Evolutionary conservation across 1,140 invertebrate genomes (phyloP).

Genomic region (Semibalanus balanoides): DNA sequence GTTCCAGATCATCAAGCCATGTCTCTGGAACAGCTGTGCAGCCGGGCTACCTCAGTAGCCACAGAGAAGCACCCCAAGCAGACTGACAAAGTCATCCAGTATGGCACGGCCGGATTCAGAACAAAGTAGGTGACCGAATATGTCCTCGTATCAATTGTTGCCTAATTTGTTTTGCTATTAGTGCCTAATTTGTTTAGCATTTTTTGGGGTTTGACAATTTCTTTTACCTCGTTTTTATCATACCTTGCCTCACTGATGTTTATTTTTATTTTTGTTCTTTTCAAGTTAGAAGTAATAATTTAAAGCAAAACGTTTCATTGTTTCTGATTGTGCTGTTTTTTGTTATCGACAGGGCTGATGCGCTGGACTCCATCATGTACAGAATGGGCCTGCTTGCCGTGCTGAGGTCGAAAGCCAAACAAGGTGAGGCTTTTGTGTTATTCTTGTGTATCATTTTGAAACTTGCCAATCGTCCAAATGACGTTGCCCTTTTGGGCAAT

Average conservation of each 20-base stretch:
- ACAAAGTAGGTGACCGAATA: constrained; percentile 42
- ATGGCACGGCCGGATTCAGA: constrained; percentile 57
- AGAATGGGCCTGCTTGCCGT: constrained; percentile 82
- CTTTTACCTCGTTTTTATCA: no score
- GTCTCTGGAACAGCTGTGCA: not conserved
- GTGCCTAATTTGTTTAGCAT: no score
- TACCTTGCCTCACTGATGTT: no score
- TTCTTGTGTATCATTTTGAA: no score
- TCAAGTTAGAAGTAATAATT: no score
- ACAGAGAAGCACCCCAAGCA: constrained; percentile 28
- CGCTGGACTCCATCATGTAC: constrained; percentile 75
- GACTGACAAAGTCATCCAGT: constrained; percentile 32
- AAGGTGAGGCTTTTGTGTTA: constrained; percentile 40
- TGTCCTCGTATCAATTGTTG: no score
- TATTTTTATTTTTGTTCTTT: no score
- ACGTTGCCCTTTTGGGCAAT: no score
- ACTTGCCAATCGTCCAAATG: no score
- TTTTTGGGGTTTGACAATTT: no score
- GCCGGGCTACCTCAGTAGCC: constrained; percentile 4
- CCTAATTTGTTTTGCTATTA: constrained; percentile 6
- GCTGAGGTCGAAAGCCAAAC: constrained; percentile 61
- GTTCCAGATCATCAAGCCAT: not conserved
- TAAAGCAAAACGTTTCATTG: constrained; percentile 9
- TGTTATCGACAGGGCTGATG: constrained; percentile 45
- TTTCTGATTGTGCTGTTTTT: constrained; percentile 27